Conservation (phyloP, 2,888 invertebrate genomes). For the Tigriopus californicus region DNA sequence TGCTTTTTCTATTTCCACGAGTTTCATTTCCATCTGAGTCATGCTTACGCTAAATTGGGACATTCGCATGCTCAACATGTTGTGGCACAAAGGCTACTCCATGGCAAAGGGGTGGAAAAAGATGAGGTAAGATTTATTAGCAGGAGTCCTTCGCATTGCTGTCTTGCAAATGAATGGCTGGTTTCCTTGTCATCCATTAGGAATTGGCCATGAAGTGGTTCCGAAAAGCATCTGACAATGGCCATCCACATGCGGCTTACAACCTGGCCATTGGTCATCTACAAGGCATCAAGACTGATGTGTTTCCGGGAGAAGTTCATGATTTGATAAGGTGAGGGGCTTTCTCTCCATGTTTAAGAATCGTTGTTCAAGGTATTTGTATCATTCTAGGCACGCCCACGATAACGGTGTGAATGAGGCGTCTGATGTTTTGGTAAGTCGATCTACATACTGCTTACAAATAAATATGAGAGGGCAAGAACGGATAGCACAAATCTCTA, state of each 20-base stretch:
- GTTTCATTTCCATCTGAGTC: slow-evolving; percentile 29
- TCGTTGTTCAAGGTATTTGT: no score
- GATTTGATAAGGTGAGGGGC: slow-evolving; percentile 16
- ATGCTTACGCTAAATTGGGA: slow-evolving; percentile 30
- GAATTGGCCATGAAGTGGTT: slow-evolving; percentile 32
- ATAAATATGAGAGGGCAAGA: no score
- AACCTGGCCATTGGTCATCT: slow-evolving; percentile 34
- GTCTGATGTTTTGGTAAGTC: slow-evolving; percentile 17
- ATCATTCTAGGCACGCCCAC: slow-evolving; percentile 18
- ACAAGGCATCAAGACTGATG: slow-evolving; percentile 24
- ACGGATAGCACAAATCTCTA: no score
- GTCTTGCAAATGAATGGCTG: no score
- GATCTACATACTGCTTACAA: no score
- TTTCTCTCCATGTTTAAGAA: no score
- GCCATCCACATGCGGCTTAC: slow-evolving; percentile 33
- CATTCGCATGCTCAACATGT: slow-evolving; percentile 30
- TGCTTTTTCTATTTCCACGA: slow-evolving; percentile 29
- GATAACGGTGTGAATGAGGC: slow-evolving; percentile 20
- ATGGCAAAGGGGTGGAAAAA: slow-evolving; percentile 23
- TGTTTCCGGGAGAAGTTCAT: slow-evolving; percentile 19
- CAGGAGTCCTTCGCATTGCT: neutral
- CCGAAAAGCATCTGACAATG: slow-evolving; percentile 32
- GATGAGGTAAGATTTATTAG: neutral
- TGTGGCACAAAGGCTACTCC: slow-evolving; percentile 29
- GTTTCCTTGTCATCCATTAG: neutral